Evolutionary conservation across 2,113 vertebrate species (phyloP), one percentile per base, ranked within the genome.

Genomic region (Corydoras maculifer): DNA sequence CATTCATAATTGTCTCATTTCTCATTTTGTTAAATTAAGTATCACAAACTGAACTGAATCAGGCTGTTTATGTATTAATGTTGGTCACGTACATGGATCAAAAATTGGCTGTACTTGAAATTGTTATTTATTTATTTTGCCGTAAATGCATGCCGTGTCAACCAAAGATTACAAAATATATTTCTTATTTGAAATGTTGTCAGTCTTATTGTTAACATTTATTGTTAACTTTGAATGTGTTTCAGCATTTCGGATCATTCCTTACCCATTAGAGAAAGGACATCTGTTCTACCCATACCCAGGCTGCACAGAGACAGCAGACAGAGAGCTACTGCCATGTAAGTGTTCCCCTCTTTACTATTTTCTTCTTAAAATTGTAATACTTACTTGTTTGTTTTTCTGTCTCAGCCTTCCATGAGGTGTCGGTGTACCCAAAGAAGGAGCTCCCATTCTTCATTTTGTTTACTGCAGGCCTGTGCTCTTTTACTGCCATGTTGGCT

Each of bases 371-470:
- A 57, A 11, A 31, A 29, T 35, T 72, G 14, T 8, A 55, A 43
- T 66, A 53, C 7, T 35, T 25, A 67, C 32, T 6, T 54, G 53
- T 73, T 58, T 43, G 1, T 31, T 7, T 68, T 30, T 59, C 4
- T 25, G 72, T 12, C 51, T 14, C 62, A 99, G 97, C 93, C 0
- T 99, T 99, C 88, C 96, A 99, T 0, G 96, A 97, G 83, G 95
- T 99, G 83, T 99, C 96, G 8, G 94, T 99, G 69, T 99, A 99
- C 82, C 97, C 97, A 8, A 98, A 99, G 90, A 99, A 97, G 86
- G 96, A 99, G 69, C 91, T 99, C 76, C 97, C 97, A 61, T 99
- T 99, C 85, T 99, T 99, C 89, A 98, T 99, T 84, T 93, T 98
- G 80, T 99, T 99, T 91, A 99, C 97, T 84, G 97, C 97, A 75